phyloP scores from a whole-genome alignment of 2,797 vertebrate genomes.

The Benthosema pterotum region DNA sequence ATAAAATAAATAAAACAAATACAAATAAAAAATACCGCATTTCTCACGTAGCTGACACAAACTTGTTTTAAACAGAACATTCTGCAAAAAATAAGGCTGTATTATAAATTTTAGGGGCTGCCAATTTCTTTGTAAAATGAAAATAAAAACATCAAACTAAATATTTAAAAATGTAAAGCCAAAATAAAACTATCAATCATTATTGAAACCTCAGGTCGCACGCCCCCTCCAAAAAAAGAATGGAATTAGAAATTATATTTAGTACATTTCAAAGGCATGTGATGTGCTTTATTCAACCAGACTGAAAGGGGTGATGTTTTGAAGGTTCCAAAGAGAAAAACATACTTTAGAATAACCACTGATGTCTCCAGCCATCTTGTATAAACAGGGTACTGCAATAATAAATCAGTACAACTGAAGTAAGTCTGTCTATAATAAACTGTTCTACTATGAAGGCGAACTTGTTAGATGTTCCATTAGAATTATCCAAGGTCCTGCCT shows the following conservation, averaged over 20 bases:
- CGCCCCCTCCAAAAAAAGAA: conserved; percentile 29
- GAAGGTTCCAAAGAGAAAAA: too few species aligned
- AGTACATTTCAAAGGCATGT: not conserved
- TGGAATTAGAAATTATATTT: not conserved
- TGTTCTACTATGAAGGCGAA: conserved; percentile 8
- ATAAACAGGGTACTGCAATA: too few species aligned
- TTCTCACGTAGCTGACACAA: not conserved
- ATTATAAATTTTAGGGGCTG: conserved; percentile 24
- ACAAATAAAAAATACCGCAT: not conserved
- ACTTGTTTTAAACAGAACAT: conserved; percentile 11
- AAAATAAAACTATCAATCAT: conserved; percentile 21
- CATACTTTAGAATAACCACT: not conserved
- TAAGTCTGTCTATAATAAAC: not conserved
- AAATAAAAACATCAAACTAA: conserved; percentile 42
- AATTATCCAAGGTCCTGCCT: not conserved
- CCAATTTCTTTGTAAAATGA: conserved; percentile 33
- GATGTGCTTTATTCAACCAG: not conserved
- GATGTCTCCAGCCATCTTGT: not conserved
- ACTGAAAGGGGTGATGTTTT: too few species aligned
- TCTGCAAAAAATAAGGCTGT: not conserved
- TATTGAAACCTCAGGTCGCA: conserved; percentile 27
- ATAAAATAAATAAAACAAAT: not conserved
- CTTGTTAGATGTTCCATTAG: conserved; percentile 40
- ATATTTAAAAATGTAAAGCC: conserved; percentile 26
- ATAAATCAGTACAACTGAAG: too few species aligned